phyloP scores from a whole-genome alignment of 1,140 invertebrate genomes.

The Zaprionus inermis region DNA sequence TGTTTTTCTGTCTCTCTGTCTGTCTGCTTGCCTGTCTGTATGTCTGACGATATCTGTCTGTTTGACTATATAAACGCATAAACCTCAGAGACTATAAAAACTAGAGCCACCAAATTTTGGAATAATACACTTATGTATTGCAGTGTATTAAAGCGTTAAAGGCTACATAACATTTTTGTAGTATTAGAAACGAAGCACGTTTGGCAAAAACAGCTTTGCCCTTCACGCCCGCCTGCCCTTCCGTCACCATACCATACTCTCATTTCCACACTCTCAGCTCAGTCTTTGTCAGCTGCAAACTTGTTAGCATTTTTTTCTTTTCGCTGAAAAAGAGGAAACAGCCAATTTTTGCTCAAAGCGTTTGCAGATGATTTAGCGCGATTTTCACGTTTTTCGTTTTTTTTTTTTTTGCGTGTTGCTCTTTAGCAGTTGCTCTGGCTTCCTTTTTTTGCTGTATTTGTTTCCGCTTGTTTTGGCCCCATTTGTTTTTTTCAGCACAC shows the following conservation, averaged over 20 bases:
- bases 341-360: slow-evolving; percentile 65
- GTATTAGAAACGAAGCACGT: slow-evolving; percentile 20
- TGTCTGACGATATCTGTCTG: no score
- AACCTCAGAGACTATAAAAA: no score
- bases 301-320: slow-evolving; percentile 43
- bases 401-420: not conserved
- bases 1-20: no score
- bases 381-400: slow-evolving; percentile 9
- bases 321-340: slow-evolving; percentile 7
- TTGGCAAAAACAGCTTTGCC: slow-evolving; percentile 8
- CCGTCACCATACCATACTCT: not conserved
- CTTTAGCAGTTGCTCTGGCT: slow-evolving; percentile 23
- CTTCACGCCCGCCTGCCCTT: not conserved
- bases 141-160: no score
- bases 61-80: no score
- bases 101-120: no score
- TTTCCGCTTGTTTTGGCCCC: slow-evolving; percentile 18
- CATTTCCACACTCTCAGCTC: slow-evolving; percentile 5
- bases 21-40: no score
- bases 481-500: slow-evolving; percentile 21
- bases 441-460: slow-evolving; percentile 20
- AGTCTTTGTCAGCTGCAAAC: slow-evolving; percentile 35
- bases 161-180: not conserved
- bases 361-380: slow-evolving; percentile 70
- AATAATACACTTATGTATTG: no score